A percentile compares a stretch with the other conserved stretches of the same genome.
Evolutionary conservation across 2,888 invertebrate genomes (phyloP).

Genomic region (Drosophila parthenogenetica): DNA sequence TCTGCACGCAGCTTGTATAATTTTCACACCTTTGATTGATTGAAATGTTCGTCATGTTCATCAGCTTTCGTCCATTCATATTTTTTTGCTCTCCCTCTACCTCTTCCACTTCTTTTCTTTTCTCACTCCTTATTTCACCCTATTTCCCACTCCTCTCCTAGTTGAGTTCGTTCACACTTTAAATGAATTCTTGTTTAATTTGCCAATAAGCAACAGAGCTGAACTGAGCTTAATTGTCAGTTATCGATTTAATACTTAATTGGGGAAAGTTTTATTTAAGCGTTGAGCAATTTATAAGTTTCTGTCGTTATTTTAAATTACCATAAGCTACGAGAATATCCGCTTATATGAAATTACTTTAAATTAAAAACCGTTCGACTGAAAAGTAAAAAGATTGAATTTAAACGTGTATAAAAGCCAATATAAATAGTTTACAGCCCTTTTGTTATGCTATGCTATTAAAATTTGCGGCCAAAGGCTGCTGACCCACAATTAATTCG

Average conservation of each 20-base stretch:
- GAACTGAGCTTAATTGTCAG: conserved; percentile 38
- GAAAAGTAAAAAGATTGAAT: conserved; percentile 4
- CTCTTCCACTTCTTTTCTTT: neutral
- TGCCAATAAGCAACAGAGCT: conserved; percentile 9
- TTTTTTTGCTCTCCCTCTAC: neutral
- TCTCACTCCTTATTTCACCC: neutral
- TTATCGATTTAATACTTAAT: conserved; percentile 38
- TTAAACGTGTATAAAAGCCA: neutral
- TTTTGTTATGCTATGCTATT: conserved; percentile 5
- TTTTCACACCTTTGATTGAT: conserved; percentile 74
- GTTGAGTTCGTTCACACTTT: conserved; percentile 35
- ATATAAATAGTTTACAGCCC: conserved; percentile 1
- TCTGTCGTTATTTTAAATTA: neutral
- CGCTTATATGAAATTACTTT: conserved; percentile 10
- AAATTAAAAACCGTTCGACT: conserved; percentile 11
- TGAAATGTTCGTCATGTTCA: conserved; percentile 56
- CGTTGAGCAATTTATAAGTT: conserved; percentile 11
- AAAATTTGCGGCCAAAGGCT: conserved; percentile 15
- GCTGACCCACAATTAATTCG: conserved; percentile 43
- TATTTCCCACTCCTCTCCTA: neutral
- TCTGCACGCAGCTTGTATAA: conserved; percentile 61
- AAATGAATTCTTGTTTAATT: conserved; percentile 44
- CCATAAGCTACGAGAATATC: conserved; percentile 9
- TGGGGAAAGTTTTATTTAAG: conserved; percentile 17
- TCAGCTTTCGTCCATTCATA: conserved; percentile 34